These are phyloP conservation scores for Propithecus coquereli DNA, from an alignment of 2,113 vertebrate genomes.

Conservation along the genomic window DNA sequence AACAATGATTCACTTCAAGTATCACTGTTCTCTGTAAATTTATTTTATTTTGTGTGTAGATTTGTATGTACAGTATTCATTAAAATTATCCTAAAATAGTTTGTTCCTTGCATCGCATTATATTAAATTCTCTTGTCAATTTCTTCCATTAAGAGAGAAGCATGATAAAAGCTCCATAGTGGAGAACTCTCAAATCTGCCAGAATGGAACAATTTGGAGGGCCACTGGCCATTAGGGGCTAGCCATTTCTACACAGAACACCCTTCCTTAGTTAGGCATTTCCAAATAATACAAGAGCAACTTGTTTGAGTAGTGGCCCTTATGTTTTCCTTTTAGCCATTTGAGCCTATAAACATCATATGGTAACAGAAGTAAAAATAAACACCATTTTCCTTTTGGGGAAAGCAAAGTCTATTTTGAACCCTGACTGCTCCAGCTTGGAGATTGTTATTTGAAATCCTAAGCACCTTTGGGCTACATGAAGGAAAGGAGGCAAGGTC, in stretches of 20 bases:
- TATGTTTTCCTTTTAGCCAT: constrained; percentile 35
- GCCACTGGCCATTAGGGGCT: neutral
- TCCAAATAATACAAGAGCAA: neutral
- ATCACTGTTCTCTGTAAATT: neutral
- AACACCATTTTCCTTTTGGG: constrained; percentile 23
- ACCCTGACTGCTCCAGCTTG: neutral
- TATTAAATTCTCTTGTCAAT: constrained; percentile 14
- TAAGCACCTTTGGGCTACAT: neutral
- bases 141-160: constrained; percentile 15
- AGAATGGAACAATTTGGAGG: neutral
- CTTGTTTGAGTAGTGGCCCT: neutral
- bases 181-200: neutral
- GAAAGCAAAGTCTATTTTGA: neutral
- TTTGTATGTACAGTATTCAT: neutral
- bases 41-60: constrained; percentile 7
- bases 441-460: neutral
- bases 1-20: constrained; percentile 34
- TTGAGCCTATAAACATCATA: neutral
- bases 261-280: neutral
- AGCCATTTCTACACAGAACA: constrained; percentile 1
- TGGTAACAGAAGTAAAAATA: neutral
- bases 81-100: constrained; percentile 19
- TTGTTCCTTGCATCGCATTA: constrained; percentile 21
- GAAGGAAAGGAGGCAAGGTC: neutral
- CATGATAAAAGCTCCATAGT: neutral